Evolutionary conservation across 2,888 invertebrate species (phyloP), one percentile per base, ranked within the genome.

Genomic region (Tromatobia lineatoria): DNA sequence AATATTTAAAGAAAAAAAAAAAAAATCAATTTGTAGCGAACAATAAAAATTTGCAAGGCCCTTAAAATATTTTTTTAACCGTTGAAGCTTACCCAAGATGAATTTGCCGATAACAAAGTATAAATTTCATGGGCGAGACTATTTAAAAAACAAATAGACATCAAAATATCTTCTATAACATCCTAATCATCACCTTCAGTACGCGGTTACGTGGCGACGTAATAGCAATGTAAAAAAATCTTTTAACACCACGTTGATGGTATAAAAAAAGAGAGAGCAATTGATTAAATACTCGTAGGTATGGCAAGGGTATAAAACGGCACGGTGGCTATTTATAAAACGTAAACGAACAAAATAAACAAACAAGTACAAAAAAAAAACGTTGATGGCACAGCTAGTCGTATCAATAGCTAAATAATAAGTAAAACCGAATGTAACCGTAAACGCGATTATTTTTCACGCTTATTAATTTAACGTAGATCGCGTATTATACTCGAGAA

Each of bases 351-450:
- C 38, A 59, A 73, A 67, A 34, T 47, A 50, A 18, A 25, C 34
- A 76, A 42, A 59, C 57, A 47, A 47, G 52, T 18, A 42, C 38
- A 52, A 64, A 6, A 69, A 70, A n/a, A 45, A 59, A 79, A 75
- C 64, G 54, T 76, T 80, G 75, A 83, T 83, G 83, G 83, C 83
- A 83, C 83, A 61, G 80, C 83, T 83, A 83, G 59, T 83, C 50
- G 45, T 83, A 83, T 83, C 57, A 47, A 61, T 83, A 76, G 45
- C 64, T 80, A 73, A 52, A 82, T 42, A 78, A 70, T 75, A 74
- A 78, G 38, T 64, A 57, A 75, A 83, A 42, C 38, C 61, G 73
- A 83, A 77, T 64, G 77, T 80, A 57, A 47, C 34, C 20, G 67
- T 15, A 59, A 78, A 18, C 61, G 70, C 79, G 75, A 71, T 18